These are phyloP conservation scores for Pimpla rufipes DNA, from an alignment of 2,888 invertebrate species.

Conservation along the genomic window DNA sequence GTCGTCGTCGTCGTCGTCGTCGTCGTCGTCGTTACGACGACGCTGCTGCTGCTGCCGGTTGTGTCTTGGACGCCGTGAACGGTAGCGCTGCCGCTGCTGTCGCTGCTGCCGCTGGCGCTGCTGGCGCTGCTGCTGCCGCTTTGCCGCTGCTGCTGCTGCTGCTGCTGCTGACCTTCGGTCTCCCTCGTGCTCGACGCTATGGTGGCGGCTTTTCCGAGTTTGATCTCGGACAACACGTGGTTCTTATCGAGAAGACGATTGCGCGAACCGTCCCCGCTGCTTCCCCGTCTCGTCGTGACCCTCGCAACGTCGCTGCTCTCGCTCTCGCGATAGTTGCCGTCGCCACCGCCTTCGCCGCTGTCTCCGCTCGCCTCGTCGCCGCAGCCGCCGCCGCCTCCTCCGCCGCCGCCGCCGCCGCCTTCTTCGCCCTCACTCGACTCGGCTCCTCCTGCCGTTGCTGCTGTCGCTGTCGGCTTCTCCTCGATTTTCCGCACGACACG, in stretches of 20 bases:
- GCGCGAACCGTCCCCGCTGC: slow-evolving; percentile 11
- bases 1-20: slow-evolving; percentile 17
- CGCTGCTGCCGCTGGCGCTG: not conserved
- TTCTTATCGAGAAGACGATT: slow-evolving; percentile 39
- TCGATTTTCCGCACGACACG: too few relatives aligned
- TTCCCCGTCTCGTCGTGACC: slow-evolving; percentile 17
- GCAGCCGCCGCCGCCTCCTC: slow-evolving; percentile 33
- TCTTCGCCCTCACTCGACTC: slow-evolving; percentile 45
- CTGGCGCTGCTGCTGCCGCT: slow-evolving; percentile 68
- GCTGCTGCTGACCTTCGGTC: slow-evolving; percentile 59
- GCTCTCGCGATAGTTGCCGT: slow-evolving; percentile 34
- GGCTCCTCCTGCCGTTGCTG: slow-evolving; percentile 47
- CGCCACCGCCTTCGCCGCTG: slow-evolving; percentile 51
- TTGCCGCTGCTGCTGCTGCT: slow-evolving; percentile 58
- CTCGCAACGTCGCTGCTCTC: slow-evolving; percentile 35
- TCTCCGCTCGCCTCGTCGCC: slow-evolving; percentile 10
- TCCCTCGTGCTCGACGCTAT: slow-evolving; percentile 76
- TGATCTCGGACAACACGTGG: slow-evolving; percentile 77
- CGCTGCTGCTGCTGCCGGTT: slow-evolving; percentile 45
- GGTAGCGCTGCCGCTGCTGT: slow-evolving; percentile 5
- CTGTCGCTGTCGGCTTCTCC: slow-evolving; percentile 10
- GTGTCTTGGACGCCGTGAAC: slow-evolving; percentile 36
- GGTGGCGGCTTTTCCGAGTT: slow-evolving; percentile 78
- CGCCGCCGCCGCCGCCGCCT: slow-evolving; percentile 18
- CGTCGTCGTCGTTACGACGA: too few relatives aligned